Base-by-base conservation (phyloP, 1,140 invertebrate species). In the Drosophila nikananu region DNA sequence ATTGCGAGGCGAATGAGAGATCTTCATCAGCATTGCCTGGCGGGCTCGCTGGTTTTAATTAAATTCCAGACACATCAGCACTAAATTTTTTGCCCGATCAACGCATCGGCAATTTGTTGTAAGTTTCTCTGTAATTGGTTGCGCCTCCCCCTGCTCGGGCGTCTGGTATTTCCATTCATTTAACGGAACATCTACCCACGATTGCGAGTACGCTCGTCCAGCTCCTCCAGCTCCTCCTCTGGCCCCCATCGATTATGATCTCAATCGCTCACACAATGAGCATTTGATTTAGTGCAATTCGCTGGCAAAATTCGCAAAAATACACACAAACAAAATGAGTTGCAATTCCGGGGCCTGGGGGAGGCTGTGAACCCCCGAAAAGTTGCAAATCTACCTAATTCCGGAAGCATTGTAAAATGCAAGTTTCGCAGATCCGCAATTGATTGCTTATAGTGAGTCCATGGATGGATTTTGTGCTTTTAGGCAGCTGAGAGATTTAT, bases 141-240 rank as follows among this genome's bases (percentile, higher is more conserved):
- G 51, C 52, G 46, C 54, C 64, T 32, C 32, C 37, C 63, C n/a
- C 13, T 19, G 48, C 73, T 54, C 30, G 5, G 59, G 13, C 13
- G 17, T 51, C 48, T 83, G 83, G 83, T 83, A 87, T 87, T 87
- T 87, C 74, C 83, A 87, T 87, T 87, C 81, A 87, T 87, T 81
- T 84, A 84, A 83, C 81, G 77, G 62, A 64, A 74, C 78, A 86
- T 84, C 72, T 80, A 76, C 71, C 41, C 71, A 74, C 51, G 21
- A 49, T 48, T 55, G 32, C 49, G 13, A 32, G 32, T 57, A 27
- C 25, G 21, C 23, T 42, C 25, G 23, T 58, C 74, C 65, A 63
- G 62, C 44, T 25, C 19, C n/a, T 55, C n/a, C n/a, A n/a, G n/a
- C n/a, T 7, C 48, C 32, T 19, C 49, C 32, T 17, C 37, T 46